Base-by-base conservation (phyloP, 2,113 vertebrate species). In the Anser brachyrhynchus region DNA sequence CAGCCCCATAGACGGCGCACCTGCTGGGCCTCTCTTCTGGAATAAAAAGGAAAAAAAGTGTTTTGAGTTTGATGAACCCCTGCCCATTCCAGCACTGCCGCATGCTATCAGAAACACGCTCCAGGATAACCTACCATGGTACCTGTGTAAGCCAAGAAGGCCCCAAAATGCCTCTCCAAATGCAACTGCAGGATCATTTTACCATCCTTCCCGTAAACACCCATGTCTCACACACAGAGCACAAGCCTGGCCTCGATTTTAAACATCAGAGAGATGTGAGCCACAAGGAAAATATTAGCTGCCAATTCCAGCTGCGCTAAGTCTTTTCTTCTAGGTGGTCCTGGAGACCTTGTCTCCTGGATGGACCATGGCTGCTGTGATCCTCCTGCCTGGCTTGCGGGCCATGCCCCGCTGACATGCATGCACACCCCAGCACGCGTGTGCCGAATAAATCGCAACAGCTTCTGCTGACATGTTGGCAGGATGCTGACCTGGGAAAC, bases 311-410 rank as follows among this genome's bases (percentile, higher is more conserved):
- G 44, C 57, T 39, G 44, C 43, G 3, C 9, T 33, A 55, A 59
- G 55, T 23, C 22, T 31, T 2, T 61, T 66, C n/a, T 70, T 28
- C 5, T 5, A 4, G 46, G 39, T 39, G 67, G 16, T 71, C 31
- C 52, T 11, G 1, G 41, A 41, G 20, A 4, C 35, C 35, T 16
- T 1, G 6, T 33, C 20, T 39, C 13, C 51, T 10, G 21, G 22
- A 0, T 0, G 62, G 13, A 4, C 19, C 11, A 0, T 7, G 20
- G 16, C 39, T 10, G 0, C 33, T 5, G 43, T 2, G 18, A 21
- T 31, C 3, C 76, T 26, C 54, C 3, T 18, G 15, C 57, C 69
- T 41, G 39, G 51, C 59, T 41, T 2, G 8, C 51, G 9, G 37
- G 0, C 4, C 10, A 49, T 25, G 33, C 59, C 35, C 33, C 0